Evolutionary conservation across 2,888 invertebrate species (phyloP).

Genomic region (Ophion ventricosus): DNA sequence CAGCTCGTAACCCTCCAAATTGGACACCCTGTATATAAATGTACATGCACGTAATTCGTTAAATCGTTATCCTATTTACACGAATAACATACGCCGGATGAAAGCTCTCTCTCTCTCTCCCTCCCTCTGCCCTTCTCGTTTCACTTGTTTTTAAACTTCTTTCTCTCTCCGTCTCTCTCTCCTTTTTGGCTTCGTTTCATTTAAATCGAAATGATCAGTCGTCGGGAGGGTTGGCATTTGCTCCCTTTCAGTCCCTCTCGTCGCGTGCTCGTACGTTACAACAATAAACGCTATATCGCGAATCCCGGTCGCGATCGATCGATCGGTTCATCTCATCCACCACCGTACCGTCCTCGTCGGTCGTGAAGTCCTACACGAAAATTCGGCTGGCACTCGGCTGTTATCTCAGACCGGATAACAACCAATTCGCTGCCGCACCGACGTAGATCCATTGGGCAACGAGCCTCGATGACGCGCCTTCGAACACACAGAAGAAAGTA

Average conservation of each 20-base stretch:
- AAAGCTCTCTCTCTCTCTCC: slow-evolving; percentile 69
- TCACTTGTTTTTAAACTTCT: slow-evolving; percentile 34
- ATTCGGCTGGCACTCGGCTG: slow-evolving; percentile 76
- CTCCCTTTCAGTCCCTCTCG: slow-evolving; percentile 11
- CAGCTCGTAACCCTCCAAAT: background rate
- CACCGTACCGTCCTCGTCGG: slow-evolving; percentile 45
- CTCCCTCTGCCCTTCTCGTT: slow-evolving; percentile 48
- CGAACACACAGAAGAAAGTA: slow-evolving; percentile 62
- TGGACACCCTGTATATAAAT: slow-evolving; percentile 19
- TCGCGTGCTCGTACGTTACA: slow-evolving; percentile 28
- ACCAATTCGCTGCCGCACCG: slow-evolving; percentile 71
- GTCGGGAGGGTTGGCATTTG: slow-evolving; percentile 40
- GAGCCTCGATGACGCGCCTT: slow-evolving; percentile 75
- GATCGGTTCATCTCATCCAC: slow-evolving; percentile 29
- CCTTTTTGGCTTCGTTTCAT: slow-evolving; percentile 56
- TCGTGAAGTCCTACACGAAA: slow-evolving; percentile 72
- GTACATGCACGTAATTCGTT: slow-evolving; percentile 71
- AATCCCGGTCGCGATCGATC: slow-evolving; percentile 33
- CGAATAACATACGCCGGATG: slow-evolving; percentile 81
- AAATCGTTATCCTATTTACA: slow-evolving; percentile 82
- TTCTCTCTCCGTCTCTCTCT: slow-evolving; percentile 63
- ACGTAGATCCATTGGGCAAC: slow-evolving; percentile 75
- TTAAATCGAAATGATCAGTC: slow-evolving; percentile 46
- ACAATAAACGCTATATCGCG: slow-evolving; percentile 34
- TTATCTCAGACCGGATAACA: slow-evolving; percentile 80